These are phyloP conservation scores for Rhopilema esculentum DNA, from an alignment of 30 jellyfish, hydroid and myxozoan genomes.

Conservation along the genomic window DNA sequence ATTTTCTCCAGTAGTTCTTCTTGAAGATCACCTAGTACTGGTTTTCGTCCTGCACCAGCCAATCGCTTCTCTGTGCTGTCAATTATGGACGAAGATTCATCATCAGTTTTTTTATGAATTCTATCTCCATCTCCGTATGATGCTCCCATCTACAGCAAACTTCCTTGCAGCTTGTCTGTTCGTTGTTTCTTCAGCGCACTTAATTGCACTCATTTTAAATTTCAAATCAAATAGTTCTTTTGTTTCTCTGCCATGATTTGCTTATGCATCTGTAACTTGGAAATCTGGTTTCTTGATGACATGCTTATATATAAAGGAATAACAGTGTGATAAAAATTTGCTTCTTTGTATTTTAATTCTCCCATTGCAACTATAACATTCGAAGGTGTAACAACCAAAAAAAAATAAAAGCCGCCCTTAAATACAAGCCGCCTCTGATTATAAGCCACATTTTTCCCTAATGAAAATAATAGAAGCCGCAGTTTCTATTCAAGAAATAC, in stretches of 20 bases:
- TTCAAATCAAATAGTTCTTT: conserved; percentile 42
- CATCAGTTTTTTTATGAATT: conserved; percentile 5
- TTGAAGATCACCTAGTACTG: no score
- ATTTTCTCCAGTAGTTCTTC: conserved; percentile 49
- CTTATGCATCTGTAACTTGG: conserved; percentile 39
- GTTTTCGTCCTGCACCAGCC: no score
- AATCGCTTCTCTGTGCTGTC: no score
- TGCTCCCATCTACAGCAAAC: conserved; percentile 49
- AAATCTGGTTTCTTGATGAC: conserved; percentile 27
- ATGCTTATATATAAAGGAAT: conserved; percentile 1
- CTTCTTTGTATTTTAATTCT: conserved; percentile 19
- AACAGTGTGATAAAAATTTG: neutral
- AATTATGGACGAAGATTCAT: conserved; percentile 23
- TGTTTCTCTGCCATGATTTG: conserved; percentile 45
- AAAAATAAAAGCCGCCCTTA: conserved; percentile 16
- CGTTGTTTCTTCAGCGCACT: conserved; percentile 56
- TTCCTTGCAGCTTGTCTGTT: conserved; percentile 54
- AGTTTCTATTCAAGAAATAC: conserved; percentile 34
- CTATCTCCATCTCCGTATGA: conserved; percentile 45
- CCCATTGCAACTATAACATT: conserved; percentile 12
- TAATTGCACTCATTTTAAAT: conserved; percentile 37
- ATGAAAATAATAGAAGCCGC: conserved; percentile 20
- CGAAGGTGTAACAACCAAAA: neutral
- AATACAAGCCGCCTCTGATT: conserved; percentile 32
- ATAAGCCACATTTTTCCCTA: no score